Percentiles rank a stretch among this genome's conserved stretches.
Evolutionary conservation across 2,113 vertebrate genomes (phyloP).

Genomic region (Porphyrio hochstetteri): DNA sequence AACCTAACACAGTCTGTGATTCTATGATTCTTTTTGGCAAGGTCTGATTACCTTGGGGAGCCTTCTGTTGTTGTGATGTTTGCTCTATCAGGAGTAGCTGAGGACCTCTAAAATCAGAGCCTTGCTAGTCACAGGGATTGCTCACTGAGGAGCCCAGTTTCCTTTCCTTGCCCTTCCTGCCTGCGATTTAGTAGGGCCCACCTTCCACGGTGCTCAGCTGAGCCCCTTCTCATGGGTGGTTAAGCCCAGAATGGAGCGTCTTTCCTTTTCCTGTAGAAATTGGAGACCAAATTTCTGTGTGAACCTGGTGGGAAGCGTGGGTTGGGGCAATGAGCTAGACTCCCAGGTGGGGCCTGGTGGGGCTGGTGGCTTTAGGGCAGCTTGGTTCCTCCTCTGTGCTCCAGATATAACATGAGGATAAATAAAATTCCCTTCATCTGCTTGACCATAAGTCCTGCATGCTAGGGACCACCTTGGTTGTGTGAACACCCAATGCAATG

Average conservation of each 20-base stretch:
- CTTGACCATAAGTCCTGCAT: accelerated
- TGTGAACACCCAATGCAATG: accelerated
- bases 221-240: not conserved
- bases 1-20: no score
- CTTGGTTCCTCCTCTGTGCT: not conserved
- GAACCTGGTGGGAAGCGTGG: not conserved
- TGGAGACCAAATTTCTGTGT: not conserved
- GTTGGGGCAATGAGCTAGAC: not conserved
- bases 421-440: not conserved
- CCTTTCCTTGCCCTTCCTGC: not conserved
- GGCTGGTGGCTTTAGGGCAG: not conserved
- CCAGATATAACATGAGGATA: not conserved
- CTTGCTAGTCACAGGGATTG: accelerated
- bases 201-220: not conserved
- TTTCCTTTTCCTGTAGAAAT: not conserved
- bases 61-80: not conserved
- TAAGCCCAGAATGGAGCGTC: not conserved
- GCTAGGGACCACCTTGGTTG: not conserved
- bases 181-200: not conserved
- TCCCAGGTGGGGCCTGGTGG: not conserved
- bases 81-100: not conserved
- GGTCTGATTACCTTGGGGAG: not conserved
- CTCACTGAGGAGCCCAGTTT: not conserved
- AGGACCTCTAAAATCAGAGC: not conserved
- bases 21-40: not conserved